phyloP scores from a whole-genome alignment of 2,113 vertebrate species.

The Hippocampus barbouri region DNA sequence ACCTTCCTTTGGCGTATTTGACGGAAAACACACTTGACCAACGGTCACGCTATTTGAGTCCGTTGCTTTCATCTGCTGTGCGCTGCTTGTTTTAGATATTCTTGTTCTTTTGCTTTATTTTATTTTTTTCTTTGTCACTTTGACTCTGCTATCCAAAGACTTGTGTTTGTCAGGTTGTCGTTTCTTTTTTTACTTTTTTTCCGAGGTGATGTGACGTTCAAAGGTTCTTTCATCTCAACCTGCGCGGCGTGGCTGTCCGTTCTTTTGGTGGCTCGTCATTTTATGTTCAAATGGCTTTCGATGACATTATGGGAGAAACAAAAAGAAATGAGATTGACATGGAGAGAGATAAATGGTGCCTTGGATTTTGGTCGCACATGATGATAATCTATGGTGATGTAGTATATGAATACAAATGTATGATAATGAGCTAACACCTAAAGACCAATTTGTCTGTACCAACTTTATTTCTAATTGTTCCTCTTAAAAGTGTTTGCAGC shows the following conservation, averaged over 20 bases:
- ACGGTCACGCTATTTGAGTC: not conserved
- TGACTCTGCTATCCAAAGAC: slow-evolving; percentile 13
- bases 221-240: slow-evolving; percentile 20
- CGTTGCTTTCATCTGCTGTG: not conserved
- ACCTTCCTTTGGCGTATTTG: not conserved
- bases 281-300: slow-evolving; percentile 32
- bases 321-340: slow-evolving; percentile 8
- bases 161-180: slow-evolving; percentile 23
- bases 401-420: not conserved
- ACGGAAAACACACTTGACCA: not conserved
- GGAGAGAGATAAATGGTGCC: not conserved
- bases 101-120: not conserved
- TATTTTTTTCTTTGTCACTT: slow-evolving; percentile 22
- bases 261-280: slow-evolving; percentile 16
- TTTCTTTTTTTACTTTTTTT: not conserved
- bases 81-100: slow-evolving; percentile 12
- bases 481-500: not conserved
- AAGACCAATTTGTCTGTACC: not conserved
- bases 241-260: slow-evolving; percentile 19
- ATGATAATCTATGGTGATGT: not conserved
- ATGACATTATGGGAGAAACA: slow-evolving; percentile 21
- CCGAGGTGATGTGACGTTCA: slow-evolving; percentile 10
- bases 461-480: not conserved
- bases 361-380: not conserved
- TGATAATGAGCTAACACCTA: not conserved